Conservation (phyloP, 2,797 vertebrate genomes). For the Aulostomus chinensis region DNA sequence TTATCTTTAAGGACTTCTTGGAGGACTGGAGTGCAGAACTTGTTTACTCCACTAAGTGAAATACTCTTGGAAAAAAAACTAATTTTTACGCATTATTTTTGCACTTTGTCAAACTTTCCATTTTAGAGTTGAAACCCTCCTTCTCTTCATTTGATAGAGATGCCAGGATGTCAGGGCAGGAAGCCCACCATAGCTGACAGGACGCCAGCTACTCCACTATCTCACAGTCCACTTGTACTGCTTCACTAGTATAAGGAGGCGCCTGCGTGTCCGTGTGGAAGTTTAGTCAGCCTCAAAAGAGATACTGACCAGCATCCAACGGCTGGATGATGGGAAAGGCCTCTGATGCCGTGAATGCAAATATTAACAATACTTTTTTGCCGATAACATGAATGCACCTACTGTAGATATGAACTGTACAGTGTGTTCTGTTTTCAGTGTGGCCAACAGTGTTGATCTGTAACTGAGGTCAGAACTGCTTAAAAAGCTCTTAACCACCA, state of each 20-base stretch:
- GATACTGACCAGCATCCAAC: constrained; percentile 31
- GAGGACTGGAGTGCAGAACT: constrained; percentile 18
- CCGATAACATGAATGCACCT: constrained; percentile 42
- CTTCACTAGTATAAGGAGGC: no score
- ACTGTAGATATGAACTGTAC: constrained; percentile 70
- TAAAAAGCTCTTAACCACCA: constrained; percentile 45
- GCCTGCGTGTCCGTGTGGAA: no score
- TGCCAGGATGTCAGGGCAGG: constrained; percentile 16
- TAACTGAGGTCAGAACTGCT: constrained; percentile 39
- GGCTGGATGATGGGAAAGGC: constrained; percentile 39
- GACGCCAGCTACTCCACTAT: no score
- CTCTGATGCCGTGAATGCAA: constrained; percentile 40
- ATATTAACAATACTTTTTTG: constrained; percentile 30
- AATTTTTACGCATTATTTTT: constrained; percentile 38
- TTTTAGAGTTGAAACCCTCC: background rate
- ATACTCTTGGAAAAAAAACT: constrained; percentile 25
- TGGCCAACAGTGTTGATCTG: constrained; percentile 44
- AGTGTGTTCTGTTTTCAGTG: constrained; percentile 58
- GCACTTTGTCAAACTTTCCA: constrained; percentile 24
- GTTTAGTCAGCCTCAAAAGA: constrained; percentile 22
- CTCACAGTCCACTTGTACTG: no score
- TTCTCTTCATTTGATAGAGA: constrained; percentile 2
- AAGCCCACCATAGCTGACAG: no score
- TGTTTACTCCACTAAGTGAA: constrained; percentile 3
- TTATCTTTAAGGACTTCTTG: constrained; percentile 25